Percentiles rank a stretch among this genome's conserved stretches.
Evolutionary conservation across 2,888 invertebrate species (phyloP).

Genomic region (Protonemura montana): DNA sequence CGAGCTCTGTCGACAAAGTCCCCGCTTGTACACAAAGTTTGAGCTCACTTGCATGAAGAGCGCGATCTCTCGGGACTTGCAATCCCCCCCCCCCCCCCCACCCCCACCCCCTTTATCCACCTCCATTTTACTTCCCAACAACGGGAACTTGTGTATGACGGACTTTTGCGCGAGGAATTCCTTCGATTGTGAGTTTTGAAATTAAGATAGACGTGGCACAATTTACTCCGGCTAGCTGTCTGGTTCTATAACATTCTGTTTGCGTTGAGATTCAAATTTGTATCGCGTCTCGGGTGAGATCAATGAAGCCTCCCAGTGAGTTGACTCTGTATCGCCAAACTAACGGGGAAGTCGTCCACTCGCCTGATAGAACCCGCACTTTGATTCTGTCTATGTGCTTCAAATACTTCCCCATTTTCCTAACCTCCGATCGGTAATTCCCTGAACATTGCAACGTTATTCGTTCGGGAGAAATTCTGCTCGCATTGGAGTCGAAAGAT

Average conservation of each 20-base stretch:
- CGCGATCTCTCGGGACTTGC: conserved; percentile 14
- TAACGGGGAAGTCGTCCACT: too few species aligned
- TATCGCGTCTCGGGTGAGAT: not conserved
- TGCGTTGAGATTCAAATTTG: not conserved
- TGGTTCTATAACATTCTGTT: not conserved
- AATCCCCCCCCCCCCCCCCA: too few species aligned
- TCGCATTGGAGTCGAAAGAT: not conserved
- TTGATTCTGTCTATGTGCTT: too few species aligned
- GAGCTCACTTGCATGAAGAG: conserved; percentile 12
- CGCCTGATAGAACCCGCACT: too few species aligned
- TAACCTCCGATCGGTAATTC: too few species aligned
- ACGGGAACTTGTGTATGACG: conserved; percentile 1
- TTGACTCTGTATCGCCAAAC: not conserved
- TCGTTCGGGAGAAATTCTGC: too few species aligned
- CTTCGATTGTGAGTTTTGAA: conserved; percentile 3
- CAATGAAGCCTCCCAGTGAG: not conserved
- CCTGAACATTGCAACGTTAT: too few species aligned
- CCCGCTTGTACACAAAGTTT: conserved; percentile 30
- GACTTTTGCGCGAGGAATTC: not conserved
- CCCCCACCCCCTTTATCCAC: not conserved
- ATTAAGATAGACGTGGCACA: conserved; percentile 12
- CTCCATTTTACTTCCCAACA: conserved; percentile 13
- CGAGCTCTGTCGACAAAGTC: not conserved
- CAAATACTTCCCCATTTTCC: too few species aligned
- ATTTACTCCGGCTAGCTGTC: not conserved